Base-by-base conservation (phyloP, 2,797 vertebrate genomes). In the Tragelaphus eurycerus region DNA sequence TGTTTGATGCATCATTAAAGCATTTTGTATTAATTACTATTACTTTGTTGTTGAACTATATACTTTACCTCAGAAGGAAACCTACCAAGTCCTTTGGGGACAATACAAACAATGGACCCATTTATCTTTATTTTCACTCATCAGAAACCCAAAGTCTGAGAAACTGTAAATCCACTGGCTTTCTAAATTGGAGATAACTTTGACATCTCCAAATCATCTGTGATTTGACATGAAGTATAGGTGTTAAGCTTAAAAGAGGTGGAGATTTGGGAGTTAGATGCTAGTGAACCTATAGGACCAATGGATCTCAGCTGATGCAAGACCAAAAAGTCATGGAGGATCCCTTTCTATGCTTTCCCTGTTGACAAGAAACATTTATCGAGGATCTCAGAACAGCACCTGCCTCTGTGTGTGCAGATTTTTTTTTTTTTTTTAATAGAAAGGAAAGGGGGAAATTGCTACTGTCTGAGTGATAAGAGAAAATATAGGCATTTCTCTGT, bases 1-100 rank as follows among this genome's bases (percentile, higher is more conserved):
- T 95, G 23, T 54, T 34, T 13, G 38, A 6, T 79, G 90, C 16
- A 38, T 97, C 90, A 96, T 94, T 43, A 95, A 97, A 87, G n/a
- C 6, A 16, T 90, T 95, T 97, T 82, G 17, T 34, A 78, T 93
- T 97, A 95, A 89, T 54, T 0, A 0, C 60, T 82, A 6, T 55
- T 88, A 92, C 96, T 81, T 90, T 90, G 31, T 43, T 89, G 15
- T 29, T 67, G 13, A 54, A 96, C 27, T 95, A 8, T 16, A 0
- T 74, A 54, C 79, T 98, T 97, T 34, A 78, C 23, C 46, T 88
- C 83, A 85, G n/a, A 71, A 88, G 29, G 74, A 54, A 84, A 23
- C 50, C 96, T 78, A 34, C 52, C 43, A 78, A 87, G 55, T 94
- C 74, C 52, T 97, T 96, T 59, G 54, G 34, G 17, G 23, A 88